Conservation (phyloP, 1,140 invertebrate genomes). For the Drosophila busckii region DNA sequence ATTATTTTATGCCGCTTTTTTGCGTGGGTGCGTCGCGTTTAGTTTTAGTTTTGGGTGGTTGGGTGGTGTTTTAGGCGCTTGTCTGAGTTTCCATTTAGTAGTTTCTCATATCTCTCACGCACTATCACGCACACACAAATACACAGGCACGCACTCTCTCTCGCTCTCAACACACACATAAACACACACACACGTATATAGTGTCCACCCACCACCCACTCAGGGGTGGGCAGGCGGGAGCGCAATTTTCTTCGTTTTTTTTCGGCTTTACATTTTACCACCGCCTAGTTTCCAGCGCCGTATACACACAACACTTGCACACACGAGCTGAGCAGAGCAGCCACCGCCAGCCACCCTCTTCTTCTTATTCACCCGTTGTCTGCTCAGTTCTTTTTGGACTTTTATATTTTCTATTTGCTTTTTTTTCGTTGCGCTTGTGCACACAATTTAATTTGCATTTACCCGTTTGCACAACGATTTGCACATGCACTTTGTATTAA, state of each 20-base stretch:
- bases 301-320: conserved; percentile 67
- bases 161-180: conserved; percentile 36
- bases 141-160: conserved; percentile 47
- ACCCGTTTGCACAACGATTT: conserved; percentile 55
- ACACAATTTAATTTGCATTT: conserved; percentile 31
- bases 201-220: conserved; percentile 30
- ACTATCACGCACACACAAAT: conserved; percentile 38
- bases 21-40: conserved; percentile 49
- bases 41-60: conserved; percentile 34
- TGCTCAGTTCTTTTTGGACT: conserved; percentile 20
- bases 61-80: conserved; percentile 40
- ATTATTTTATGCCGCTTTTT: conserved; percentile 25
- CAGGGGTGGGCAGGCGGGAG: conserved; percentile 22
- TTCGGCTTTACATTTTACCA: conserved; percentile 66
- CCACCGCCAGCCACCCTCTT: conserved; percentile 37
- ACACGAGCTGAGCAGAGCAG: conserved; percentile 30
- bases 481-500: conserved; percentile 52
- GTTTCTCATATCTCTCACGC: conserved; percentile 32
- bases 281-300: conserved; percentile 70
- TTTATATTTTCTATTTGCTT: not conserved
- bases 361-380: conserved; percentile 21
- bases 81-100: conserved; percentile 70
- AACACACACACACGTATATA: conserved; percentile 29
- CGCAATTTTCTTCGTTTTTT: conserved; percentile 60
- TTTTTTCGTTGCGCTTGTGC: conserved; percentile 9